A percentile compares a stretch with the other conserved stretches of the same genome.
Evolutionary conservation across 2,113 vertebrate genomes (phyloP).

Genomic region (Platycercus adscitus): DNA sequence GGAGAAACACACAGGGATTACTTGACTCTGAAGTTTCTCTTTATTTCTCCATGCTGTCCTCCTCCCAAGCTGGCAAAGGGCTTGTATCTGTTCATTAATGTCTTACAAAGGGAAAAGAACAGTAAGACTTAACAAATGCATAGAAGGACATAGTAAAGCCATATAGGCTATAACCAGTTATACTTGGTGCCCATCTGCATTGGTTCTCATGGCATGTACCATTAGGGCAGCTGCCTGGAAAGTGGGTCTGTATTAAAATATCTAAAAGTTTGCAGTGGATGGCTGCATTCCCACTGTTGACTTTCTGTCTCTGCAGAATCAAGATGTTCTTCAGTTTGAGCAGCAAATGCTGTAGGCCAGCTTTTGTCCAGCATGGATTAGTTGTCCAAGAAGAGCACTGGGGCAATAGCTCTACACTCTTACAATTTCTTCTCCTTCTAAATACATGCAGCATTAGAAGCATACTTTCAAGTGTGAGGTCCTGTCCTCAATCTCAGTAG

Average conservation of each 20-base stretch:
- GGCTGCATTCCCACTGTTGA: background rate
- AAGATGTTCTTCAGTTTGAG: background rate
- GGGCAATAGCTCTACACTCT: background rate
- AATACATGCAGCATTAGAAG: background rate
- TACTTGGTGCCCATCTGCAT: background rate
- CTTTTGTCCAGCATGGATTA: background rate
- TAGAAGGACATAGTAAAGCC: background rate
- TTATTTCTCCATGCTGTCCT: background rate
- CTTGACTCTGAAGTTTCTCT: slow-evolving; percentile 26
- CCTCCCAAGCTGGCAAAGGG: background rate
- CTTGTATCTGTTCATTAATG: background rate
- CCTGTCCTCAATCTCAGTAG: background rate
- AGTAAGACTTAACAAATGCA: background rate
- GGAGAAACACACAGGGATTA: background rate
- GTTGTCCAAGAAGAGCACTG: background rate
- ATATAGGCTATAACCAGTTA: slow-evolving; percentile 8
- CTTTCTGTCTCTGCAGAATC: background rate
- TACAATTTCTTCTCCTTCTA: background rate
- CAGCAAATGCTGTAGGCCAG: background rate
- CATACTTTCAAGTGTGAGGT: background rate
- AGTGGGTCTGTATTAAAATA: slow-evolving; percentile 22
- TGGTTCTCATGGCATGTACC: background rate
- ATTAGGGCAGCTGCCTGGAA: slow-evolving; percentile 12
- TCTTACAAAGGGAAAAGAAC: background rate
- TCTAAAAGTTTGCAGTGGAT: slow-evolving; percentile 7